Evolutionary conservation across 2,797 vertebrate species (phyloP).

Genomic region (Eulemur coronatus): DNA sequence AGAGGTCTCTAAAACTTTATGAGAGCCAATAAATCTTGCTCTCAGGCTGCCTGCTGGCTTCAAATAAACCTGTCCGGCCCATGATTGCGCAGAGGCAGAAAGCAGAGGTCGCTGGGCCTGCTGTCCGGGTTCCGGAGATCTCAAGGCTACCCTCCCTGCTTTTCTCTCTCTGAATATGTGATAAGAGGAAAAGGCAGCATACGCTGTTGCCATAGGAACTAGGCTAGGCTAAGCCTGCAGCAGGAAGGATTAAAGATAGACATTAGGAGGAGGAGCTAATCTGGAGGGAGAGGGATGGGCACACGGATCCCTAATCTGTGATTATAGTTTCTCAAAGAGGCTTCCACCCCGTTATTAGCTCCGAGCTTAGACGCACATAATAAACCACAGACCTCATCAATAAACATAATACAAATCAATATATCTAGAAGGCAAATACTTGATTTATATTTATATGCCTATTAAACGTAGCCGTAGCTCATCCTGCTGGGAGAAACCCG

Average conservation of each 20-base stretch:
- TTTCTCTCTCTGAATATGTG: neutral
- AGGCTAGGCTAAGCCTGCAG: neutral
- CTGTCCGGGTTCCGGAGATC: neutral
- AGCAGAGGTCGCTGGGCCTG: neutral
- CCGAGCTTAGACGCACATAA: neutral
- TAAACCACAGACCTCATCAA: conserved; percentile 29
- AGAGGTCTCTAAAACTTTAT: conserved; percentile 13
- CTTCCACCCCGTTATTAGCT: neutral
- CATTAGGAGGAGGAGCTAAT: neutral
- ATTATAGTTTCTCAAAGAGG: neutral
- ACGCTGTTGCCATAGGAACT: conserved; percentile 43
- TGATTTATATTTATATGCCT: neutral
- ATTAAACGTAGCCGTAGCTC: neutral
- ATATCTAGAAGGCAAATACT: neutral
- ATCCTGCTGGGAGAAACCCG: neutral
- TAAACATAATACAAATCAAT: conserved; percentile 16
- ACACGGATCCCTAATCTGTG: neutral
- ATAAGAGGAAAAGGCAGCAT: neutral
- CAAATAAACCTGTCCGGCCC: neutral
- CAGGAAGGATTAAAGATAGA: conserved; percentile 59
- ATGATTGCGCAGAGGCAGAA: neutral
- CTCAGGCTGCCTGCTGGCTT: neutral
- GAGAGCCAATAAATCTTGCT: neutral
- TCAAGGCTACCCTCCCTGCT: neutral
- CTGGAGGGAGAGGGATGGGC: neutral